Evolutionary conservation across 2,888 invertebrate genomes (phyloP), one percentile per base, ranked within the genome.

Genomic region (Entomobrya proxima): DNA sequence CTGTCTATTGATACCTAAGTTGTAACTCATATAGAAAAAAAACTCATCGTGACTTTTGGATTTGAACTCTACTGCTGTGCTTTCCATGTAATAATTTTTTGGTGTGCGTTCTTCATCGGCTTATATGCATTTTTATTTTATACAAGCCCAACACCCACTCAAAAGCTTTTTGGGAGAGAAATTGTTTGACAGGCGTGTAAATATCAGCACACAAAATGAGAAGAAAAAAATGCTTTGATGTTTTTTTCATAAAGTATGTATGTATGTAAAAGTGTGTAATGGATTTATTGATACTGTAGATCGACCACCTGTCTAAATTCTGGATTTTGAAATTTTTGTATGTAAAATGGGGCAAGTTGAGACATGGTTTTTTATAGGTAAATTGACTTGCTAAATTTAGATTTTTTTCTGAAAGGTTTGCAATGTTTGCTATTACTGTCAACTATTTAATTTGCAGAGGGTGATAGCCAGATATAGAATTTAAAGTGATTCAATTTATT

Each of bases 251-350:
- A n/a, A n/a, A n/a, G n/a, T n/a, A n/a, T n/a, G n/a, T n/a, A n/a
- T n/a, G n/a, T n/a, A n/a, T n/a, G n/a, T n/a, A n/a, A n/a, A n/a
- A n/a, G n/a, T n/a, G n/a, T n/a, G n/a, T n/a, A n/a, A n/a, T n/a
- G n/a, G n/a, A n/a, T n/a, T n/a, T n/a, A n/a, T n/a, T n/a, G n/a
- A n/a, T n/a, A n/a, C n/a, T n/a, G n/a, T n/a, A n/a, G n/a, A n/a
- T n/a, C n/a, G n/a, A 52, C 55, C 55, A 55, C 55, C 55, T 55
- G 55, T 55, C 55, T 55, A 55, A 55, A 27, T 55, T 27, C 55
- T 55, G 55, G 24, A 47, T 13, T 3, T 47, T 47, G 2, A 47
- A 47, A 15, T 13, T 47, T 47, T 13, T 15, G 47, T 13, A 47
- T 47, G 7, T 47, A 47, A 5, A 47, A 15, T 7, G 47, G 47